Evolutionary conservation across 2,113 vertebrate genomes (phyloP), one percentile per base, ranked within the genome.

Genomic region (Nanorana parkeri): DNA sequence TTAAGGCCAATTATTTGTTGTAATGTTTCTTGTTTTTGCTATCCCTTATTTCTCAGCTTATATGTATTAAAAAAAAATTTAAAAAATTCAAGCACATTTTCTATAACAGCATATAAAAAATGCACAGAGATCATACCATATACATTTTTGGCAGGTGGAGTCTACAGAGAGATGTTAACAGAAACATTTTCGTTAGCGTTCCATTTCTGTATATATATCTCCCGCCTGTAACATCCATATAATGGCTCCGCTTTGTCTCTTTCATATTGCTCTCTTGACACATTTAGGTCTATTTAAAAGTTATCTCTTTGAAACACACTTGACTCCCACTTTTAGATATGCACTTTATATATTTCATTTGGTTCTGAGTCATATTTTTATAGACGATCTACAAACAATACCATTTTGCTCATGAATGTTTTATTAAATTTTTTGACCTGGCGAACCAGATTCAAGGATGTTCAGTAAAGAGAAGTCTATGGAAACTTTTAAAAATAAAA

Each of bases 221-320:
- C 28, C n/a, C 20, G 29, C 23, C 13, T 75, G 55, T 36, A 71
- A 17, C 6, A 75, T 61, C 56, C 56, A 41, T 61, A 75, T 61
- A 61, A 75, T 61, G 55, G n/a, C 20, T 41, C 1, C 20, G 55
- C 58, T 23, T 60, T 60, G 32, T 41, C 55, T 60, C 29, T 61
- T 36, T 75, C 29, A 60, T 36, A 29, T 61, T 61, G 56, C 29
- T 75, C 55, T 56, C 72, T 61, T 75, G 72, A 75, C 56, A 75
- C 28, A 75, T 75, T 61, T n/a, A 75, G 56, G 72, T 61, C 71
- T 75, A 75, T 36, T 61, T 75, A 60, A 75, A 75, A 75, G 17
- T 36, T 74, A 63, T 75, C 20, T 32, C 19, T 75, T 74, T 74
- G 23, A 74, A 74, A 20, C 28, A 60, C 10, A 17, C 24, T 32